These are phyloP conservation scores for Dione juno DNA, from an alignment of 2,888 invertebrate genomes.

Conservation along the genomic window DNA sequence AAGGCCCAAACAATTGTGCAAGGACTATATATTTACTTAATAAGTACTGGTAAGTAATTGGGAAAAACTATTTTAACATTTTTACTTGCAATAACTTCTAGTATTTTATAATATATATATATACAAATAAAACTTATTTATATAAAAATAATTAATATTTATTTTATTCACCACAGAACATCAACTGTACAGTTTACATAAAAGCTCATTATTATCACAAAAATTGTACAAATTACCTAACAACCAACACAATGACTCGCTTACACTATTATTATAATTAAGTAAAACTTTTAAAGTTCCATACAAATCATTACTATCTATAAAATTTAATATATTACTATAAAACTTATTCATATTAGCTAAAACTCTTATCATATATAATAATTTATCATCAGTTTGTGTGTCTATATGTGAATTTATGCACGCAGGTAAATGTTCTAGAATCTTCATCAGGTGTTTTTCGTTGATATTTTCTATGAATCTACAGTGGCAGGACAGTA, in stretches of 20 bases:
- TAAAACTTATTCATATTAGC: slow-evolving; percentile 60
- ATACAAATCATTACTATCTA: slow-evolving; percentile 50
- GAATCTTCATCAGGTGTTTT: slow-evolving; percentile 50
- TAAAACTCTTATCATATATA: slow-evolving; percentile 60
- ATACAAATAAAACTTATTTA: not conserved
- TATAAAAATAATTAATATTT: slow-evolving; percentile 24
- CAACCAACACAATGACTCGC: slow-evolving; percentile 62
- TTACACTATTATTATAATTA: slow-evolving; percentile 46
- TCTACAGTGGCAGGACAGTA: slow-evolving; percentile 63
- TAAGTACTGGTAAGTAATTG: too few species aligned
- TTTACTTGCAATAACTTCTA: too few species aligned
- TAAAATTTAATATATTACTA: slow-evolving; percentile 51
- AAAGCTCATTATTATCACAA: slow-evolving; percentile 52
- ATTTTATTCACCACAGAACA: slow-evolving; percentile 11
- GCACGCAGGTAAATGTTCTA: slow-evolving; percentile 49
- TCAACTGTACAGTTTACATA: slow-evolving; percentile 48
- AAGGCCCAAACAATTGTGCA: too few species aligned
- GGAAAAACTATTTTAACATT: too few species aligned
- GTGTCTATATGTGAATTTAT: slow-evolving; percentile 46
- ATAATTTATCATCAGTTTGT: slow-evolving; percentile 50
- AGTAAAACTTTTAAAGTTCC: slow-evolving; percentile 51
- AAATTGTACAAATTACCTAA: slow-evolving; percentile 65
- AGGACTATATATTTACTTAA: too few species aligned
- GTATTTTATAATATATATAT: too few species aligned
- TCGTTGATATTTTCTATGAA: slow-evolving; percentile 53